Evolutionary conservation across 1,140 invertebrate genomes (phyloP).

Genomic region (Centruroides sculpturatus): DNA sequence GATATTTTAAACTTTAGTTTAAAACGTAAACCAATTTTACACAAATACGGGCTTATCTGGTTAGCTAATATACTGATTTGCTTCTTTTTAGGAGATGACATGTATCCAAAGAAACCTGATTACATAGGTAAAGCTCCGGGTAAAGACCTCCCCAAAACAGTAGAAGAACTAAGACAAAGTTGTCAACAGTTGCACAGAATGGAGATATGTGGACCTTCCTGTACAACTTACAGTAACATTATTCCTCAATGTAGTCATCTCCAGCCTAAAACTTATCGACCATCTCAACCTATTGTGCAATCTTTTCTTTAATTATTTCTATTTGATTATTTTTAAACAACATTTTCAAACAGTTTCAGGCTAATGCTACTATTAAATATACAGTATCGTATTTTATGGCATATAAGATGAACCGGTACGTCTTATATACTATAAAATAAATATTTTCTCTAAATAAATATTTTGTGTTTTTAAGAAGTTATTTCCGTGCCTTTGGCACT

Average conservation of each 20-base stretch:
- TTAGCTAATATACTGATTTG: not conserved
- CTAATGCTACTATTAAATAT: too few relatives aligned
- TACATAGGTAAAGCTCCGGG: slow-evolving; percentile 19
- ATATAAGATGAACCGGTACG: too few relatives aligned
- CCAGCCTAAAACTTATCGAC: slow-evolving; percentile 11
- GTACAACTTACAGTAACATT: slow-evolving; percentile 14
- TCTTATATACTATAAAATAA: too few relatives aligned
- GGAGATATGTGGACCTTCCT: slow-evolving; percentile 20
- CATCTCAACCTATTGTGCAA: slow-evolving; percentile 5
- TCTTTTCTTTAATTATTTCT: slow-evolving; percentile 7
- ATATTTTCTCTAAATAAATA: too few relatives aligned
- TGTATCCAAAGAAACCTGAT: slow-evolving; percentile 21
- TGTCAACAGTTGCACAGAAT: slow-evolving; percentile 21
- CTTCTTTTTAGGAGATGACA: slow-evolving; percentile 17
- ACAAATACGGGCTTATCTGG: too few relatives aligned
- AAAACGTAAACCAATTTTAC: too few relatives aligned
- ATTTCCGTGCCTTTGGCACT: too few relatives aligned
- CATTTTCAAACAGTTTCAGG: too few relatives aligned
- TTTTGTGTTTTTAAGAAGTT: too few relatives aligned
- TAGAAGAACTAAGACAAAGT: slow-evolving; percentile 17
- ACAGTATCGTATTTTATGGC: too few relatives aligned
- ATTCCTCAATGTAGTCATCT: slow-evolving; percentile 18
- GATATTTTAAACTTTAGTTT: too few relatives aligned
- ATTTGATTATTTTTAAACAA: too few relatives aligned
- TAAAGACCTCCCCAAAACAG: slow-evolving; percentile 12